Percentiles rank a stretch among this genome's conserved stretches.
Conservation (phyloP, 2,888 invertebrate genomes). For the Psococerastis gibbosa region DNA sequence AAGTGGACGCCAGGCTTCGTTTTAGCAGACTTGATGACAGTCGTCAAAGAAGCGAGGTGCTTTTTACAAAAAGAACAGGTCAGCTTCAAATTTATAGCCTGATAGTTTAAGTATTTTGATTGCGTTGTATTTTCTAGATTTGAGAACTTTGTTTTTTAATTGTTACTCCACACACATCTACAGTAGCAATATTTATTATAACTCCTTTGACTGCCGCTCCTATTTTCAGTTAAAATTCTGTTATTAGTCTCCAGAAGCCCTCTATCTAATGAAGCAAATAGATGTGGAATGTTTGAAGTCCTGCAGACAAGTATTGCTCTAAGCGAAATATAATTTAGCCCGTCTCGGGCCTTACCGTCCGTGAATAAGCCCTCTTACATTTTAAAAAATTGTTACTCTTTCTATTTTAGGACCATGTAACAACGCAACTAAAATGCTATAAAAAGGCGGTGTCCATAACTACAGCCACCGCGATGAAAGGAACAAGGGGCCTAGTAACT, state of each 20-base stretch:
- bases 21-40: constrained; percentile 31
- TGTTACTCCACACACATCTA: too few relatives aligned
- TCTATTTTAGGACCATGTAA: constrained; percentile 4
- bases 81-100: background rate
- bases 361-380: too few relatives aligned
- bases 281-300: too few relatives aligned
- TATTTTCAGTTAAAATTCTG: too few relatives aligned
- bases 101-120: background rate
- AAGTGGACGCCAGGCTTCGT: constrained; percentile 36
- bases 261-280: too few relatives aligned
- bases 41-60: constrained; percentile 25
- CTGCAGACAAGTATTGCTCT: too few relatives aligned
- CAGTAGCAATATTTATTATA: too few relatives aligned
- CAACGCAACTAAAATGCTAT: constrained; percentile 22
- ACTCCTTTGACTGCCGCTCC: too few relatives aligned
- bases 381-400: too few relatives aligned
- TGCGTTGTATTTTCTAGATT: background rate
- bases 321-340: too few relatives aligned
- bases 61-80: background rate
- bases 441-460: constrained; percentile 23
- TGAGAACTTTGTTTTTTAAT: background rate
- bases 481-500: constrained; percentile 27
- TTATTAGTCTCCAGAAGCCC: too few relatives aligned
- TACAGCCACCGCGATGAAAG: constrained; percentile 28
- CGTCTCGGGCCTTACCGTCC: too few relatives aligned